Evolutionary conservation across 2,888 invertebrate species (phyloP), one percentile per base, ranked within the genome.

Genomic region (Cryptus viduatorius): DNA sequence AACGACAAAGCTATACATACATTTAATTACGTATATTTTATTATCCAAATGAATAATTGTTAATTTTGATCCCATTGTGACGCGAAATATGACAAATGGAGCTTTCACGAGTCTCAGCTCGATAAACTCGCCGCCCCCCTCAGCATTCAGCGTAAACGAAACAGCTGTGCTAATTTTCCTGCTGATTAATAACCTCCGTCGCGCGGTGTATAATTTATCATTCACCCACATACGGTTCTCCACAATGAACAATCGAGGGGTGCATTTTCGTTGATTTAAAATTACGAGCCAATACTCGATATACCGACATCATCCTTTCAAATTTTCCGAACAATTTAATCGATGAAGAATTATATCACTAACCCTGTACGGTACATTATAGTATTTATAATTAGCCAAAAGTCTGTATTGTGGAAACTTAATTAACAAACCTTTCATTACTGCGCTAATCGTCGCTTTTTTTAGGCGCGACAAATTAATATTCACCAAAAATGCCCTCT

Each of bases 171-270:
- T 69, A 69, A 84, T 80, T 84, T 80, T 73, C 68, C 42, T 48
- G 80, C 77, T 68, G 61, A 84, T 80, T 80, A 80, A 84, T 84
- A 80, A 84, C 65, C 79, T 61, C 79, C 64, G 72, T 72, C 61
- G 37, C 42, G 76, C 61, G 72, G 80, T 64, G 64, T 46, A 73
- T 73, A 59, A 84, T 80, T 84, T 53, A 72, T 77, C 83, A 79
- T 83, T 73, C 50, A 31, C 68, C 53, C 44, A 29, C 75, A 79
- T 64, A 75, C 73, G 65, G 75, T 56, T 24, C 37, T 56, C 31
- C 31, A 53, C 61, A 59, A 50, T 50, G 50, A 29, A 77, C 77
- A 67, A 72, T 24, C 29, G 59, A 48, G 48, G 46, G 48, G 14
- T 75, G 75, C 64, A 67, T 83, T 69, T 69, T 14, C 37, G 65